These are phyloP conservation scores for Lepidochitona cinerea DNA, from an alignment of 2,888 invertebrate genomes.

Conservation along the genomic window DNA sequence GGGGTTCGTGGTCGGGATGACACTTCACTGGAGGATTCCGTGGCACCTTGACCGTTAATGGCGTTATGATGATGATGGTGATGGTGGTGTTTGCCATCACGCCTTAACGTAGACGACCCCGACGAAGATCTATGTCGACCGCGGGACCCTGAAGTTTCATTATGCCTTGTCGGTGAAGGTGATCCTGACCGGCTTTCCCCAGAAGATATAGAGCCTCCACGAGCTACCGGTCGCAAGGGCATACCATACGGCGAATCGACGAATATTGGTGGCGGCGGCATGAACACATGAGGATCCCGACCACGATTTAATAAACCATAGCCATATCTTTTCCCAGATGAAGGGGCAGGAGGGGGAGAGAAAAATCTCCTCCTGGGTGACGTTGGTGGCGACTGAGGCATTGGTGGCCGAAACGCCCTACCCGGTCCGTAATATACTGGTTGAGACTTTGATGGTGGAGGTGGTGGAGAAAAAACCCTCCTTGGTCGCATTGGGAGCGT, in stretches of 20 bases:
- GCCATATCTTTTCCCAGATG: background rate
- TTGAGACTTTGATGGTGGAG: conserved; percentile 8
- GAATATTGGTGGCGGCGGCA: conserved; percentile 3
- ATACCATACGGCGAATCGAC: background rate
- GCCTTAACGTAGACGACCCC: conserved; percentile 25
- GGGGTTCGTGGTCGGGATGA: conserved; percentile 53
- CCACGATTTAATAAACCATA: background rate
- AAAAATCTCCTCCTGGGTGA: conserved; percentile 15
- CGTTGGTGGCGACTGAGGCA: conserved; percentile 14
- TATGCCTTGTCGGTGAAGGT: conserved; percentile 9
- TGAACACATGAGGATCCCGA: conserved; percentile 4
- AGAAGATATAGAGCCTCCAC: conserved; percentile 13
- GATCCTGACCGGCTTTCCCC: conserved; percentile 6
- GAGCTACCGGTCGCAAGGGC: background rate
- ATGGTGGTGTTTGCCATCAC: conserved; percentile 34
- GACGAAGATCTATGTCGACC: conserved; percentile 17
- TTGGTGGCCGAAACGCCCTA: background rate
- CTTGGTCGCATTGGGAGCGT: conserved; percentile 1
- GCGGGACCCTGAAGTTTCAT: conserved; percentile 10
- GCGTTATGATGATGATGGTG: conserved; percentile 42
- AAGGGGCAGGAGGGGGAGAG: conserved; percentile 12
- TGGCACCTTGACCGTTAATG: conserved; percentile 6
- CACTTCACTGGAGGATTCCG: conserved; percentile 36
- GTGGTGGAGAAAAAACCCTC: background rate
- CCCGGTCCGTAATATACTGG: background rate